phyloP scores from a whole-genome alignment of 2,888 invertebrate genomes.

The Melanophora roralis region DNA sequence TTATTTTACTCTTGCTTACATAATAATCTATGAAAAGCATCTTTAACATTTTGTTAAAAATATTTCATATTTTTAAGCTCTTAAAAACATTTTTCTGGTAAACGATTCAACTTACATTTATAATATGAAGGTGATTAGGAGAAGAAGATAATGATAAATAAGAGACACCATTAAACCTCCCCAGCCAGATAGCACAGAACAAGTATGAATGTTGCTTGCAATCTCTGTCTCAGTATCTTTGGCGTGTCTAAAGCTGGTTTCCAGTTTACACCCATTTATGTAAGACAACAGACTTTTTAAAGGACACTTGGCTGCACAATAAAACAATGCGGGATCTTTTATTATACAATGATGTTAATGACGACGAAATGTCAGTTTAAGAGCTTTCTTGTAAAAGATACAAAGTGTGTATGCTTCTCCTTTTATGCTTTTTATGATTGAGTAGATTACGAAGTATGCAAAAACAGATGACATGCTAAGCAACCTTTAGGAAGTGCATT shows the following conservation, averaged over 20 bases:
- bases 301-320: constrained; percentile 27
- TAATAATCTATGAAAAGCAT: not conserved
- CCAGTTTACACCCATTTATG: constrained; percentile 50
- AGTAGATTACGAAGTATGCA: constrained; percentile 17
- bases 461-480: not conserved
- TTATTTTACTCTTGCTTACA: not conserved
- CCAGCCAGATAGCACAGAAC: not conserved
- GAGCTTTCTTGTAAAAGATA: constrained; percentile 35
- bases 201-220: too few relatives aligned
- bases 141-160: not conserved
- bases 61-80: not conserved
- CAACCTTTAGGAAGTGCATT: not conserved
- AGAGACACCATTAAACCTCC: constrained; percentile 12
- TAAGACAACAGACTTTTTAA: constrained; percentile 47
- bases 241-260: constrained; percentile 39
- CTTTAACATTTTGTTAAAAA: not conserved
- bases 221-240: constrained; percentile 36
- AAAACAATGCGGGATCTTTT: constrained; percentile 12
- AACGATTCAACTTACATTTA: not conserved
- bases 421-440: constrained; percentile 12
- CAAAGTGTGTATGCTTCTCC: constrained; percentile 16
- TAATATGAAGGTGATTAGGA: not conserved
- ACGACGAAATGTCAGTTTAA: constrained; percentile 22
- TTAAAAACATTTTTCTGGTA: not conserved
- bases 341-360: not conserved